Evolutionary conservation across 2,113 vertebrate species (phyloP), one percentile per base, ranked within the genome.

Genomic region (Pleuronectes platessa): DNA sequence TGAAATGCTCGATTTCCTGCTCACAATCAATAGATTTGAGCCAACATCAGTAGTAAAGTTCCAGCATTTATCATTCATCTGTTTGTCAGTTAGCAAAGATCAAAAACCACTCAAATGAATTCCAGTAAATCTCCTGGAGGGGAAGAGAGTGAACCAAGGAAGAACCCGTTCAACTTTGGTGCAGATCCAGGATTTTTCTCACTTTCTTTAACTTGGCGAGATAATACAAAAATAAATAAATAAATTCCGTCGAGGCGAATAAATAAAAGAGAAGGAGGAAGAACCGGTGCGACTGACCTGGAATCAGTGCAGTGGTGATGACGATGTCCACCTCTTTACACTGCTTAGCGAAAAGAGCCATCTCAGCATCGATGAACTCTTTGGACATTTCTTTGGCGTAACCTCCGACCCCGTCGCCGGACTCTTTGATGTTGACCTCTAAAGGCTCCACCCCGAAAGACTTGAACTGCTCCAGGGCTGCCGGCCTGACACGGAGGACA

Each of bases 391-490:
- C 93, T 88, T 95, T 95, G 68, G 94, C 92, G 23, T 94, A 94
- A 49, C 94, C 94, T 11, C 93, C 93, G 4, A 94, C 87, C 26
- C 92, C 92, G 3, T 94, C 95, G 0, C 93, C 94, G 3, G 88
- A 92, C 90, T 95, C 95, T 42, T 83, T 85, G 61, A 94, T 1
- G 17, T 88, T 59, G 18, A 94, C 89, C 88, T 93, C 93, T 76
- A 95, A 85, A 56, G 93, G 88, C 65, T 96, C 94, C 3, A 89
- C 91, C 17, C 94, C 94, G 56, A 95, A 93, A 0, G 93, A 95
- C 84, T 95, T 95, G 74, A 96, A 94, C 76, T 95, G 92, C 79
- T 95, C 93, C 86, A 95, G 75, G 31, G 93, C 95, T 56, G 94
- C 91, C 8, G 88, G 91, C 79, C 93, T 95, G 86, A 56, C 2